Percentiles rank a stretch among this genome's conserved stretches.
These are phyloP conservation scores for Drosophila multiciliata DNA, from an alignment of 2,888 invertebrate genomes.

Conservation along the genomic window DNA sequence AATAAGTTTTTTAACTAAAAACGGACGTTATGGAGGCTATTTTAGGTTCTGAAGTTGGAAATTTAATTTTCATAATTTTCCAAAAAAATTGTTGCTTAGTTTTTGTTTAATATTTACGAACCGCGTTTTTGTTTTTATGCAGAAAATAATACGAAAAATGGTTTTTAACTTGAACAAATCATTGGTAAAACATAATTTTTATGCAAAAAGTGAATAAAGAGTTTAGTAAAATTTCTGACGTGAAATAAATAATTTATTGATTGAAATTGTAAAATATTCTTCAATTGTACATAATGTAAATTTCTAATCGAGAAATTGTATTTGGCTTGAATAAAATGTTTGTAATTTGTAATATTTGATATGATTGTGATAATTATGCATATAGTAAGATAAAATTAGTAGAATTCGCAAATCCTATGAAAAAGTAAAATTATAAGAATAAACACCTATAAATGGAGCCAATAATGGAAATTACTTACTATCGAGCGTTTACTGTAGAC, in stretches of 20 bases:
- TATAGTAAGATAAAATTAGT: neutral
- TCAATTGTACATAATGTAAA: neutral
- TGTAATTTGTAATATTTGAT: neutral
- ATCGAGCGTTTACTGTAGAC: conserved; percentile 2
- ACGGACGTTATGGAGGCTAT: neutral
- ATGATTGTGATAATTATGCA: neutral
- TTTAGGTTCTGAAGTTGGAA: neutral
- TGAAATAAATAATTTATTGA: neutral
- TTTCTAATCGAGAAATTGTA: neutral
- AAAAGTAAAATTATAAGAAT: neutral
- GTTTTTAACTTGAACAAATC: neutral
- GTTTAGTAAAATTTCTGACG: neutral
- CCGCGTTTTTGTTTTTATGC: neutral
- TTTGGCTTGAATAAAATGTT: neutral
- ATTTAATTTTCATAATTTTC: neutral
- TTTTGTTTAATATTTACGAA: neutral
- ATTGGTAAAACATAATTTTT: neutral
- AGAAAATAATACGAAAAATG: neutral
- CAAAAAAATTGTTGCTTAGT: neutral
- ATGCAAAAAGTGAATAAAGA: neutral
- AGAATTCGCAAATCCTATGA: neutral
- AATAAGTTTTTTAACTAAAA: neutral
- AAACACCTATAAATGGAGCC: too few relatives aligned
- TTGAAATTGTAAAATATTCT: neutral
- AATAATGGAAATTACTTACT: neutral